Evolutionary conservation across 92 coral and sea anemone species (phyloP), one percentile per base, ranked within the genome.

Genomic region (Diadumene lineata): DNA sequence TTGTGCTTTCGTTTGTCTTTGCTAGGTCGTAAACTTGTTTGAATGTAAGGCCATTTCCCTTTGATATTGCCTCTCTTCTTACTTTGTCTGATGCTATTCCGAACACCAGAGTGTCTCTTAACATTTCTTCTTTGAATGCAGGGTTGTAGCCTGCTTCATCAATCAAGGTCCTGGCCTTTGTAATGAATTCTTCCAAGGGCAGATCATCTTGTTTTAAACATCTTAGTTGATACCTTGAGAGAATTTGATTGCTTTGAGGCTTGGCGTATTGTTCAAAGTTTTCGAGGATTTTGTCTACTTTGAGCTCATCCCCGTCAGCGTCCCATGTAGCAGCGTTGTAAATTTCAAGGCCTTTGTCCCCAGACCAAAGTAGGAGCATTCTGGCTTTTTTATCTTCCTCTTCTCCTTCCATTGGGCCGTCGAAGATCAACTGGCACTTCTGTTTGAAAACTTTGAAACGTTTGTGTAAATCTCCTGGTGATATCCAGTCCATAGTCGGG

Each of bases 391-490:
- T 72, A 38, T 56, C 73, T 24, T 86, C 83, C 21, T 55, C 50
- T 44, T 30, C 22, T 43, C 50, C 68, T 70, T 30, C 79, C 26
- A 83, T 72, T 43, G 79, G 87, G 22, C 93, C 86, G 1, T 88
- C 81, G 60, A 88, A 88, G 27, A 84, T 68, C 22, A 84, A 82
- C 17, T 51, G 27, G 56, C 78, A 84, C 55, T 88, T 88, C 24
- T 88, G 92, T 44, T 69, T 65, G 78, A 85, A 82, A 4, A 77
- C 32, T 63, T 82, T 87, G 63, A 82, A 78, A 73, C 85, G 1
- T 63, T 76, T 81, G 82, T 86, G 79, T 25, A 75, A 25, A 31
- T 85, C 90, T 19, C 90, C 90, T 25, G 91, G 87, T n/a, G 80
- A 64, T 34, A 23, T 63, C 85, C 91, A 87, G 77, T 87, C 84